Base-by-base conservation (phyloP, 2,888 invertebrate species). In the Cryptus armator region DNA sequence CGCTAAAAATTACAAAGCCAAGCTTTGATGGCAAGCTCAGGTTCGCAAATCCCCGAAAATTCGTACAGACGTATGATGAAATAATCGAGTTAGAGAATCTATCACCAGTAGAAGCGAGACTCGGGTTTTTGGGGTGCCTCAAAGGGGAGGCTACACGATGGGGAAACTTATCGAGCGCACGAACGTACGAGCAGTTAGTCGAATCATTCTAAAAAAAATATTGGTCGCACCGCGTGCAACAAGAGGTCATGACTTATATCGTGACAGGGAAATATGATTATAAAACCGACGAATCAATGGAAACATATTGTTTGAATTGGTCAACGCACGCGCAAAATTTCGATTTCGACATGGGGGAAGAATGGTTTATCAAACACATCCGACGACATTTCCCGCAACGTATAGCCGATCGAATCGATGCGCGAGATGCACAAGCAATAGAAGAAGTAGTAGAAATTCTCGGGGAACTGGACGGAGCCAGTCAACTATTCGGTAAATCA, bases 151-250 rank as follows among this genome's bases (percentile, higher is more conserved):
- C 68, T 0, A 32, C 68, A 0, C 0, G 68, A 7, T 70, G 68
- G 68, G 29, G 16, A 29, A 48, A 46, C 5, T 0, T 68, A n/a
- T 46, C 68, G 3, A 68, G 12, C 9, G n/a, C 48, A 1, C 19
- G 19, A 19, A 59, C 72, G 14, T 72, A 72, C 24, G 71, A 71
- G 16, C 71, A 71, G 32, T 12, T 56, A 59, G 72, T 72, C 2
- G 24, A 10, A 16, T 53, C 12, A 37, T 72, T 46, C 29, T 44
- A 10, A 29, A 44, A 5, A 59, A 74, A 74, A 19, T 74, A 62
- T 14, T 46, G 44, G 44, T 46, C 3, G 44, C 44, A 46, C 44
- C 44, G 44, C 19, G 19, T 19, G 1, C 19, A 19, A 19, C 19
- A 19, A 1, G 19, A 19, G 1, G 19, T 19, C 19, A 19, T 19